Conservation (phyloP, 2,113 vertebrate species). For the Azemiops feae region DNA sequence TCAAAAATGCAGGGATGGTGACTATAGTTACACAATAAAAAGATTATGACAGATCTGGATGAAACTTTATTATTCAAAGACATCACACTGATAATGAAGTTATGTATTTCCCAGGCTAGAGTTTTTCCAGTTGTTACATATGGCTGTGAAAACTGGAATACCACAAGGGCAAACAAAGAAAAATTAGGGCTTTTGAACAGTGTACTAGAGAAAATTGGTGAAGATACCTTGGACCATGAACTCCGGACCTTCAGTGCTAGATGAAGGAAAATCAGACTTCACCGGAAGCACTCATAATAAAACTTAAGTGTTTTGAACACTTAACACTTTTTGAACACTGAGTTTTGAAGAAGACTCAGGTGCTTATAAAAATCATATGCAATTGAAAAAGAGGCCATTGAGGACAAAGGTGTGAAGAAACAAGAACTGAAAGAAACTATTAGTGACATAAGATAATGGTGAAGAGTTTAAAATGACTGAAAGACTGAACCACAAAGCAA, state of each 20-base stretch:
- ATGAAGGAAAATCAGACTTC: neutral
- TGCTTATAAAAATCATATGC: neutral
- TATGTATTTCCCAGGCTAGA: neutral
- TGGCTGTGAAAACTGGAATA: neutral
- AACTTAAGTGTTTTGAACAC: neutral
- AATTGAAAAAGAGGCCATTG: neutral
- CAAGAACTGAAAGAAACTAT: neutral
- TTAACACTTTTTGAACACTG: neutral
- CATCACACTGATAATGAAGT: neutral
- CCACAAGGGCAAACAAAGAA: neutral
- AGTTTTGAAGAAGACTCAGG: neutral
- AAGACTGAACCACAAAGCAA: neutral
- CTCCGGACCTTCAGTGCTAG: neutral
- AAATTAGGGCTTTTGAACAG: neutral
- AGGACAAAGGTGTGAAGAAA: neutral
- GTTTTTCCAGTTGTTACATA: neutral
- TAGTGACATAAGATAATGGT: neutral
- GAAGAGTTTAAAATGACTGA: neutral
- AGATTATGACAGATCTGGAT: neutral
- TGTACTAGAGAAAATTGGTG: neutral
- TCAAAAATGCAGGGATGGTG: neutral
- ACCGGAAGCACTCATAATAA: neutral
- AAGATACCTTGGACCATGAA: neutral
- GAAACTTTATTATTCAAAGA: neutral
- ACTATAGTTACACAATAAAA: neutral